These are phyloP conservation scores for Mantis religiosa DNA, from an alignment of 2,888 invertebrate genomes.

Conservation along the genomic window DNA sequence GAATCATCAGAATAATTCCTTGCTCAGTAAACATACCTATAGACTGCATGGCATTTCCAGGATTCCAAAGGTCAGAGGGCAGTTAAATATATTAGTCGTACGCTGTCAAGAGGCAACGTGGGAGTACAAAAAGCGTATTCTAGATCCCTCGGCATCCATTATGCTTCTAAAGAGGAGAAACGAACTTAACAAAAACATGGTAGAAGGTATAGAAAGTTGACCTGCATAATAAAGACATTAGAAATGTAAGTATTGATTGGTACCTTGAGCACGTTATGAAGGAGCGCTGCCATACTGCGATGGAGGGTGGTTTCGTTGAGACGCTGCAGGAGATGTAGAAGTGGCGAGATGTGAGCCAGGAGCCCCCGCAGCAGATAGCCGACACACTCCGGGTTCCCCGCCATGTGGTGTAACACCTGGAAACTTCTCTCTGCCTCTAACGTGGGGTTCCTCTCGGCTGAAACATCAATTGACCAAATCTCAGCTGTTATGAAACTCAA, in stretches of 20 bases:
- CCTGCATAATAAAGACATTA: too few relatives aligned
- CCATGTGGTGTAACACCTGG: slow-evolving; percentile 51
- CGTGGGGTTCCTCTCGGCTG: slow-evolving; percentile 30
- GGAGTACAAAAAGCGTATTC: too few relatives aligned
- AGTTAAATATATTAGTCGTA: too few relatives aligned
- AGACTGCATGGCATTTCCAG: too few relatives aligned
- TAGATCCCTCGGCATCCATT: too few relatives aligned
- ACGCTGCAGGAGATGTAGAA: slow-evolving; percentile 45
- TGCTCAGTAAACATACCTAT: too few relatives aligned
- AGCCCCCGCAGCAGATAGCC: slow-evolving; percentile 51
- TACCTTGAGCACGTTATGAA: slow-evolving; percentile 48
- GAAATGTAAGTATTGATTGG: not conserved
- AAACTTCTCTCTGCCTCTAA: slow-evolving; percentile 47
- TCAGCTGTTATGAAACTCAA: not conserved
- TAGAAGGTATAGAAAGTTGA: too few relatives aligned
- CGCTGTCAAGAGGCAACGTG: too few relatives aligned
- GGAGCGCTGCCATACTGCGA: slow-evolving; percentile 45
- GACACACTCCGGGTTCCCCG: slow-evolving; percentile 53
- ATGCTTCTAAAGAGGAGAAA: too few relatives aligned
- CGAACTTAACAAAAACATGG: too few relatives aligned
- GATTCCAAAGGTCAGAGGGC: too few relatives aligned
- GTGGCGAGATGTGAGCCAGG: slow-evolving; percentile 42
- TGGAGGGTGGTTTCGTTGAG: slow-evolving; percentile 44
- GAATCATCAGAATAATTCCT: too few relatives aligned
- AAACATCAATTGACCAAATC: not conserved